A percentile compares a stretch with the other conserved stretches of the same genome.
phyloP scores from a whole-genome alignment of 2,888 invertebrate genomes.

The Cerastis leucographa region DNA sequence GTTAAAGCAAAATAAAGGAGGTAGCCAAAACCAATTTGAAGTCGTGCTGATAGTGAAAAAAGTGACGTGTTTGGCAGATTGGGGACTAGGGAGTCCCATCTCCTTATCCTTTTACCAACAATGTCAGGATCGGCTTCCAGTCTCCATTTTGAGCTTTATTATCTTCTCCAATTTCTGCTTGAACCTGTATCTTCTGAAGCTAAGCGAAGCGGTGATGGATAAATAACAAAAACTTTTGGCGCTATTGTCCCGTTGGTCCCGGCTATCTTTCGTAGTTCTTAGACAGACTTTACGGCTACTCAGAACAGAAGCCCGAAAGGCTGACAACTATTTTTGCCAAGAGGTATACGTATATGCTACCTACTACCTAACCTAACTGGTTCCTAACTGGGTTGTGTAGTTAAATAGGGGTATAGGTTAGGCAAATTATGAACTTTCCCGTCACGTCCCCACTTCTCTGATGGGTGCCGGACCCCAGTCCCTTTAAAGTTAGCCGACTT shows the following conservation, averaged over 20 bases:
- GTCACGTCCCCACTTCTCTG: background rate
- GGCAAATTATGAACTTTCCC: background rate
- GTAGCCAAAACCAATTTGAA: background rate
- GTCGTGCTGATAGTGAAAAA: background rate
- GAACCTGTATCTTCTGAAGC: background rate
- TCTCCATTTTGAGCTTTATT: background rate
- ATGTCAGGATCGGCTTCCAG: background rate
- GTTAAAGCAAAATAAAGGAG: background rate
- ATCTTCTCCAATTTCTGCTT: background rate
- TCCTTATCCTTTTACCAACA: background rate
- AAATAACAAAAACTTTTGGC: background rate
- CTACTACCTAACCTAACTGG: too few relatives aligned
- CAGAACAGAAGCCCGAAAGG: background rate
- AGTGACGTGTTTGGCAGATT: background rate
- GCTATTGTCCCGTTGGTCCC: background rate
- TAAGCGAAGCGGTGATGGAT: background rate
- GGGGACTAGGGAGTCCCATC: too few relatives aligned
- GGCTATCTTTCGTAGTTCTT: background rate
- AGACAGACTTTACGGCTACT: background rate
- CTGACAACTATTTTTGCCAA: background rate
- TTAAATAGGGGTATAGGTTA: background rate
- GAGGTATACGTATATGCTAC: background rate
- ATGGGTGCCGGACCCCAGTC: background rate
- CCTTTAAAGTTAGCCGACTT: slow-evolving; percentile 29
- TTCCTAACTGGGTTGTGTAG: background rate